Conservation (phyloP, 2,113 vertebrate species). For the Chlorodrepanis virens region DNA sequence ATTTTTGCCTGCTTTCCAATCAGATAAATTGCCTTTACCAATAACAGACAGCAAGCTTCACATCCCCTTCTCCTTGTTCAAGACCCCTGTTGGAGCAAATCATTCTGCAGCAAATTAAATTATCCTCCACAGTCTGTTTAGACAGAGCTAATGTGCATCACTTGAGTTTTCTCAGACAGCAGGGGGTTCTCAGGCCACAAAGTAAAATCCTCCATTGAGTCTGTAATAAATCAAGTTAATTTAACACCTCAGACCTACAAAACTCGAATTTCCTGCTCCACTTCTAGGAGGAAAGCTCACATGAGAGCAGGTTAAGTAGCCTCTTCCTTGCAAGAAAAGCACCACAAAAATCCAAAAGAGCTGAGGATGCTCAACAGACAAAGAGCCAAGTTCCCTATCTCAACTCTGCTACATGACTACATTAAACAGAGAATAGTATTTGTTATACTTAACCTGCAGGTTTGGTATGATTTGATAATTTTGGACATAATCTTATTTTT, state of each 20-base stretch:
- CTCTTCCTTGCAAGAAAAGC: not conserved
- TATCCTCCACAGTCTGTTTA: not conserved
- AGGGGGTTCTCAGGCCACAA: not conserved
- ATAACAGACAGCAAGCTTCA: not conserved
- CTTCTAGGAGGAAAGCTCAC: not conserved
- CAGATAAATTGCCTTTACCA: not conserved
- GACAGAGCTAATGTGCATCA: not conserved
- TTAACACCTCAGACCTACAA: constrained; percentile 1
- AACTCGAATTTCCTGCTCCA: not conserved
- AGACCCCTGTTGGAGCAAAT: not conserved
- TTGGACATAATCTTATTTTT: not conserved
- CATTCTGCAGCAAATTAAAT: constrained; percentile 8
- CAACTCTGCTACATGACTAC: not conserved
- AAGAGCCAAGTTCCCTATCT: not conserved
- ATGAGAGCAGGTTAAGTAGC: not conserved
- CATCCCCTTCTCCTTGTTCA: not conserved
- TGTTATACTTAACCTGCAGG: not conserved
- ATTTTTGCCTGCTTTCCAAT: not conserved
- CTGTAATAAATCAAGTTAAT: constrained; percentile 6
- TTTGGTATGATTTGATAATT: not conserved
- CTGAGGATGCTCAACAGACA: not conserved
- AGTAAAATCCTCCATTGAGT: not conserved
- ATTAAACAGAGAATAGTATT: not conserved
- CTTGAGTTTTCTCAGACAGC: not conserved
- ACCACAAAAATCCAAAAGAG: not conserved